Percentiles rank a stretch among this genome's conserved stretches.
phyloP scores from a whole-genome alignment of 1,140 invertebrate genomes.

The Scylla paramamosain region DNA sequence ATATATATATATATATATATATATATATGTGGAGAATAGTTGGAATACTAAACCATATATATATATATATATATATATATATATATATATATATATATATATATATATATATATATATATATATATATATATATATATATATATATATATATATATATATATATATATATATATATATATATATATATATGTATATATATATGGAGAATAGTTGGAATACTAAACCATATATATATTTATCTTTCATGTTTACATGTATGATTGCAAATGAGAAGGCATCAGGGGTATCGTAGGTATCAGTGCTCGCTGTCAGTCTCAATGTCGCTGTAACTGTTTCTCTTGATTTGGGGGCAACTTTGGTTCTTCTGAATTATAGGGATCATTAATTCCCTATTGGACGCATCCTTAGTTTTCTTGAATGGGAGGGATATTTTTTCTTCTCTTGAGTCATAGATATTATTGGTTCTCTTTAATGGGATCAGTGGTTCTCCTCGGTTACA shows the following conservation, averaged over 20 bases:
- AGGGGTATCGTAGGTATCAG: too few species aligned
- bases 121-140: conserved; percentile 26
- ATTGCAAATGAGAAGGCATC: too few species aligned
- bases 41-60: conserved; percentile 2
- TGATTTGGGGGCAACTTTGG: too few species aligned
- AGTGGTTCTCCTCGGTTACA: neutral
- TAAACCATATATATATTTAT: neutral
- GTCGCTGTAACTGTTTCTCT: too few species aligned
- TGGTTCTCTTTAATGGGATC: neutral
- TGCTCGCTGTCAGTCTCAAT: too few species aligned
- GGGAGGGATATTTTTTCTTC: too few species aligned
- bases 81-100: conserved; percentile 43
- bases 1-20: conserved; percentile 18
- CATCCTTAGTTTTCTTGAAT: too few species aligned
- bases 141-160: conserved; percentile 26
- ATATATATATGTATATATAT: conserved; percentile 26
- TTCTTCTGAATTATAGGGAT: too few species aligned
- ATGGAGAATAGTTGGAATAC: neutral
- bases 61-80: conserved; percentile 43
- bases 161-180: conserved; percentile 26
- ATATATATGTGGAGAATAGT: neutral
- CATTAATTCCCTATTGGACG: too few species aligned
- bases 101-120: conserved; percentile 15
- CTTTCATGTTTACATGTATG: neutral
- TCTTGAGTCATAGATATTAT: too few species aligned